A percentile compares a stretch with the other conserved stretches of the same genome.
phyloP scores from a whole-genome alignment of 1,140 invertebrate species.

The Aporrectodea caliginosa region DNA sequence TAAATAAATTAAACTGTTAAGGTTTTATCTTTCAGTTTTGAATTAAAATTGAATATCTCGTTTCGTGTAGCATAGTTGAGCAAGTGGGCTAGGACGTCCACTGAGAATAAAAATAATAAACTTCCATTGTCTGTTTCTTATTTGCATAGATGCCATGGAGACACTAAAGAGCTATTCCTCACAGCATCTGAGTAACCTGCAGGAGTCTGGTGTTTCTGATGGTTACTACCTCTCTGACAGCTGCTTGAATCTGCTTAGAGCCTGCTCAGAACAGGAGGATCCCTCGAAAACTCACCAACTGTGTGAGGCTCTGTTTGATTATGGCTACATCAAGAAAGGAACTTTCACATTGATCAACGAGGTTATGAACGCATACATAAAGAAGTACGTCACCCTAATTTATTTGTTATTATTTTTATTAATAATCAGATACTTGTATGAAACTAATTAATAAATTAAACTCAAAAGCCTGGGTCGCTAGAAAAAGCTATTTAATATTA shows the following conservation, averaged over 20 bases:
- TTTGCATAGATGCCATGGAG: slow-evolving; percentile 27
- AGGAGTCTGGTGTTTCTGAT: slow-evolving; percentile 1
- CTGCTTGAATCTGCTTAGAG: slow-evolving; percentile 15
- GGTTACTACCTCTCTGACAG: slow-evolving; percentile 16
- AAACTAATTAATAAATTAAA: no score
- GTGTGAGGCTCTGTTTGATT: slow-evolving; percentile 23
- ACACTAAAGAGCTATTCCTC: slow-evolving; percentile 19
- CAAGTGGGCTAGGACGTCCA: no score
- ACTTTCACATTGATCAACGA: slow-evolving; percentile 20
- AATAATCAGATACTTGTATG: no score
- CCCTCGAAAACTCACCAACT: slow-evolving; percentile 10
- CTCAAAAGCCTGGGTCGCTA: no score
- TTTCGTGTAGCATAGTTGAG: no score
- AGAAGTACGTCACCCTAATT: slow-evolving; percentile 20
- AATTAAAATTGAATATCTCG: no score
- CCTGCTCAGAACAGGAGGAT: not conserved
- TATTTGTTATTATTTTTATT: slow-evolving; percentile 9
- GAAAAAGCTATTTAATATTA: no score
- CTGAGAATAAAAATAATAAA: no score
- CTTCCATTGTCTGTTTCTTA: no score
- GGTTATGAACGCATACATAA: slow-evolving; percentile 22
- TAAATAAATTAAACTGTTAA: no score
- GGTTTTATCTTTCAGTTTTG: no score
- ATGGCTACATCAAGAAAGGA: slow-evolving; percentile 31
- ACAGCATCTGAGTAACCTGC: slow-evolving; percentile 9